These are phyloP conservation scores for Parazoanthus atlanticus DNA, from an alignment of 92 coral and sea anemone species.

Conservation along the genomic window DNA sequence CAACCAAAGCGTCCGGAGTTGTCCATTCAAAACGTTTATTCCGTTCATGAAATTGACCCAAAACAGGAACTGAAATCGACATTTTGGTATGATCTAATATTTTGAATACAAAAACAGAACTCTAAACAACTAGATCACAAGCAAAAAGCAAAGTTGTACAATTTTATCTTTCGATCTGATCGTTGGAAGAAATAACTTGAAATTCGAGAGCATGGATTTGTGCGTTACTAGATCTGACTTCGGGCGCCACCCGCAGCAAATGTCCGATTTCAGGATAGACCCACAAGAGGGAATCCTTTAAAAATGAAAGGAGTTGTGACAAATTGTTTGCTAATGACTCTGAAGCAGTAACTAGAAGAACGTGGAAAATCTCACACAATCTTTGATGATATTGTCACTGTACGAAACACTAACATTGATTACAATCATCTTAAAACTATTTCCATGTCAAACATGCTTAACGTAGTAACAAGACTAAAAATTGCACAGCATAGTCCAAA, in stretches of 20 bases:
- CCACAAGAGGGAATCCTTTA: background rate
- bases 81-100: background rate
- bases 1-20: background rate
- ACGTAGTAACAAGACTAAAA: background rate
- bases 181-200: conserved; percentile 17
- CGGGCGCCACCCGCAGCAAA: background rate
- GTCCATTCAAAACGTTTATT: background rate
- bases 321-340: background rate
- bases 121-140: background rate
- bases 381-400: conserved; percentile 44
- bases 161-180: background rate
- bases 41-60: background rate
- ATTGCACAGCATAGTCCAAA: background rate
- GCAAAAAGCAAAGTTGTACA: background rate
- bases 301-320: background rate
- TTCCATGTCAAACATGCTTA: background rate
- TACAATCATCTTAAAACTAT: background rate
- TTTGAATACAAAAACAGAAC: background rate
- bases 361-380: conserved; percentile 41
- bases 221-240: background rate
- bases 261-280: conserved; percentile 11
- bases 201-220: conserved; percentile 11
- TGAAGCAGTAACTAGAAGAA: background rate
- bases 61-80: background rate
- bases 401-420: background rate